These are phyloP conservation scores for Proisotoma minuta DNA, from an alignment of 2,888 invertebrate species.

Conservation along the genomic window DNA sequence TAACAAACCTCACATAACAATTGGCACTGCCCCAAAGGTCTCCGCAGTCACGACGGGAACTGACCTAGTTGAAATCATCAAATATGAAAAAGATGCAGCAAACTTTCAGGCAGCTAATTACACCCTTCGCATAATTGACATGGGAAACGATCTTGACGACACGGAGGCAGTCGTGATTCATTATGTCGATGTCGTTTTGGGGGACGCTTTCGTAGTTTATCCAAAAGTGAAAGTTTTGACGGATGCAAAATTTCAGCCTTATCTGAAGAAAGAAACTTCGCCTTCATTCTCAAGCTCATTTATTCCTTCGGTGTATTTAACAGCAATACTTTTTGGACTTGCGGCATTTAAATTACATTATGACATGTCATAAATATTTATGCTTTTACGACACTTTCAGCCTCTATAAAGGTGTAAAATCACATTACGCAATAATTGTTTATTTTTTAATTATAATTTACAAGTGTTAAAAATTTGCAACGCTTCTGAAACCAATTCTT, in stretches of 20 bases:
- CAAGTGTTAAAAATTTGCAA: too few species aligned
- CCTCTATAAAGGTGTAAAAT: too few species aligned
- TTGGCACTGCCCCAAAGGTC: conserved; percentile 45
- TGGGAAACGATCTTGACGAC: neutral
- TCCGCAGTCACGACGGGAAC: conserved; percentile 44
- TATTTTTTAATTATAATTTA: too few species aligned
- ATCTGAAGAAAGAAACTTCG: too few species aligned
- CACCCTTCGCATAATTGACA: neutral
- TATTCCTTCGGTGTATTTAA: too few species aligned
- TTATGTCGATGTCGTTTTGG: conserved; percentile 4
- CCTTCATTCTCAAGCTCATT: too few species aligned
- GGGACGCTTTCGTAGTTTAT: conserved; percentile 28
- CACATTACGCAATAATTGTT: too few species aligned
- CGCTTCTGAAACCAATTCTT: too few species aligned
- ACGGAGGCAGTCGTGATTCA: conserved; percentile 3
- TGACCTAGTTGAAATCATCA: conserved; percentile 40
- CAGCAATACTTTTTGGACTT: too few species aligned
- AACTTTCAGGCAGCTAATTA: neutral
- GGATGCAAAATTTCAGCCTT: conserved; percentile 19
- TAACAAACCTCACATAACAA: conserved; percentile 45
- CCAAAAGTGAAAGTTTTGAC: conserved; percentile 20
- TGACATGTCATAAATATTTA: too few species aligned
- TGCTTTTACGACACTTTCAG: too few species aligned
- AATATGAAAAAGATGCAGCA: conserved; percentile 24
- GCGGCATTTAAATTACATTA: too few species aligned